These are phyloP conservation scores for Palaemon carinicauda DNA, from an alignment of 1,140 invertebrate species.

Conservation along the genomic window DNA sequence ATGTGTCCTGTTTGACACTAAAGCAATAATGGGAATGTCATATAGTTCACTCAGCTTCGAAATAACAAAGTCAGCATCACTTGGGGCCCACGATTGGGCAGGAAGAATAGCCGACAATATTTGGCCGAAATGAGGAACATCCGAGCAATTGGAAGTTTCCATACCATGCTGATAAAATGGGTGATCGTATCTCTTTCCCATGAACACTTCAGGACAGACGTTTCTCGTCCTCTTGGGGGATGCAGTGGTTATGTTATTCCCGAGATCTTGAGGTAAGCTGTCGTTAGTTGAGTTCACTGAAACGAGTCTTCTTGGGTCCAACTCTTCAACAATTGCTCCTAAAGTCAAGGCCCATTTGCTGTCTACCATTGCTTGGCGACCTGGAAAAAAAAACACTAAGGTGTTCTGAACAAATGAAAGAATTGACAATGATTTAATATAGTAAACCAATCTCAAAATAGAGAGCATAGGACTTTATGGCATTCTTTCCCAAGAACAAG, in stretches of 20 bases:
- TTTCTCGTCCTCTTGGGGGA: not conserved
- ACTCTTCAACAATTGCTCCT: not conserved
- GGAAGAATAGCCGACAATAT: constrained; percentile 1
- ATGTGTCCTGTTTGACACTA: not conserved
- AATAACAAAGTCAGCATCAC: not conserved
- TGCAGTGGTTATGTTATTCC: not conserved
- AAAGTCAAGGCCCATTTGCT: not conserved
- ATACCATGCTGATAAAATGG: constrained; percentile 12
- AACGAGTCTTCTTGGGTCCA: not conserved
- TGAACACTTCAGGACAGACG: constrained; percentile 18
- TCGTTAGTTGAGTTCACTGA: not conserved
- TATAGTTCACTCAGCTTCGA: not conserved
- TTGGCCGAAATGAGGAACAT: not conserved
- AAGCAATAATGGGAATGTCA: not conserved
- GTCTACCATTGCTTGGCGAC: not conserved
- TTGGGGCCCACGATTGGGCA: not conserved
- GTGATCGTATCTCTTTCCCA: not conserved
- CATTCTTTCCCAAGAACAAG: too few species aligned
- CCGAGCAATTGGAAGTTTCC: not conserved
- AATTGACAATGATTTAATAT: too few species aligned
- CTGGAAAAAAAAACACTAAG: not conserved
- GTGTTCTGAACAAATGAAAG: not conserved
- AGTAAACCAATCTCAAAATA: not conserved
- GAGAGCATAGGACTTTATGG: not conserved
- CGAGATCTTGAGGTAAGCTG: too few species aligned